phyloP scores from a whole-genome alignment of 2,888 invertebrate species.

The Isotomurus palustris region DNA sequence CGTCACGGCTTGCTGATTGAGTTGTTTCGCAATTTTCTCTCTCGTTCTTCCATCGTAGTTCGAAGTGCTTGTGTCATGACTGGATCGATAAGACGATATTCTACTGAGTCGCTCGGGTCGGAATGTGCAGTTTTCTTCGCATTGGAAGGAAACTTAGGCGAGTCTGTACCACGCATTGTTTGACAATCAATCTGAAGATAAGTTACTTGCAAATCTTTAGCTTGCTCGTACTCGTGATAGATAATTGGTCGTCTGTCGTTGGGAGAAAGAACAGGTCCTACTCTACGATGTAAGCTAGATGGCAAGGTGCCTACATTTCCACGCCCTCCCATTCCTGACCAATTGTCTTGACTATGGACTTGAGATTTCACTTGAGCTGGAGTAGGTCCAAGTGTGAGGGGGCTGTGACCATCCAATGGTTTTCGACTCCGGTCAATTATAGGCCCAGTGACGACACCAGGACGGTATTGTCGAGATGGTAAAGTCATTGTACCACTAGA shows the following conservation, averaged over 20 bases:
- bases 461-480: constrained; percentile 27
- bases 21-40: constrained; percentile 34
- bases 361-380: constrained; percentile 39
- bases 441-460: constrained; percentile 26
- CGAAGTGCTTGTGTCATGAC: constrained; percentile 45
- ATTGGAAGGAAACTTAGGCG: constrained; percentile 17
- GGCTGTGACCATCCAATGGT: constrained; percentile 27
- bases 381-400: constrained; percentile 37
- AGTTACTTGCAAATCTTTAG: constrained; percentile 36
- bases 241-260: constrained; percentile 29
- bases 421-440: constrained; percentile 36
- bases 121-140: background rate
- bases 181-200: constrained; percentile 45
- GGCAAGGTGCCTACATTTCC: constrained; percentile 35
- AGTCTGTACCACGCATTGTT: constrained; percentile 17
- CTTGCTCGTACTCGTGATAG: constrained; percentile 31
- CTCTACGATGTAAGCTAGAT: constrained; percentile 24
- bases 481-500: constrained; percentile 39
- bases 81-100: constrained; percentile 45
- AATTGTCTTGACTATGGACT: constrained; percentile 15
- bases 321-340: constrained; percentile 1
- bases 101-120: constrained; percentile 32
- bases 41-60: constrained; percentile 41
- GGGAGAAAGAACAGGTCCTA: constrained; percentile 41
- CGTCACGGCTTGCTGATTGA: constrained; percentile 1